Base-by-base conservation (phyloP, 2,888 invertebrate genomes). In the Plebejus anna region DNA sequence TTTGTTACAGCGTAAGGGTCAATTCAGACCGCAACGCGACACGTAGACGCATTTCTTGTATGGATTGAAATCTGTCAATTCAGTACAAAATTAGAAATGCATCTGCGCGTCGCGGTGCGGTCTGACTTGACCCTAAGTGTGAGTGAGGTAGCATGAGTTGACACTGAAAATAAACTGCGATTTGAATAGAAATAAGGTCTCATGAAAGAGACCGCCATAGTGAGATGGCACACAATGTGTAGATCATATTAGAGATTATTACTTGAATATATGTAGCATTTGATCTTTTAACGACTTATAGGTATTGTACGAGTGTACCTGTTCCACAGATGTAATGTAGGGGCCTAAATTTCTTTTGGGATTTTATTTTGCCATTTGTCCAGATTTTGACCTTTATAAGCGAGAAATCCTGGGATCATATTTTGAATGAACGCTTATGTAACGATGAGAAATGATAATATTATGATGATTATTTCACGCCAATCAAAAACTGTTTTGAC, bases 221-320 rank as follows among this genome's bases (percentile, higher is more conserved):
- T 76, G 80, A 79, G 78, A 78, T 79, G 79, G 80, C 80, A 80
- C 78, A 78, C 78, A 73, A 79, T 81, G 81, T 81, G 88, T 81
- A 72, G 75, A 81, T 81, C 76, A 81, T 80, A 80, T 79, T 79
- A 80, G 78, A 81, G 78, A 78, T 80, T 47, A 47, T 47, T 78
- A 79, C 79, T 79, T 78, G 79, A 78, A 78, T 81, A 80, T 80
- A 79, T 81, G 82, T 83, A 82, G 82, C 79, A 82, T 82, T 83
- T 84, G 81, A 84, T 84, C 86, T 75, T 79, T 86, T 88, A 88
- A 87, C 88, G 86, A 89, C 78, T 85, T 84, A 85, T 88, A 88
- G 86, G 88, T 85, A 85, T 86, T 86, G 86, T 89, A 89, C 87
- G 83, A 84, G 86, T 85, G 90, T 91, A 90, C 90, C 90, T 90